Percentiles rank a stretch among this genome's conserved stretches.
phyloP scores from a whole-genome alignment of 2,797 vertebrate genomes.

The Propithecus perrieri region DNA sequence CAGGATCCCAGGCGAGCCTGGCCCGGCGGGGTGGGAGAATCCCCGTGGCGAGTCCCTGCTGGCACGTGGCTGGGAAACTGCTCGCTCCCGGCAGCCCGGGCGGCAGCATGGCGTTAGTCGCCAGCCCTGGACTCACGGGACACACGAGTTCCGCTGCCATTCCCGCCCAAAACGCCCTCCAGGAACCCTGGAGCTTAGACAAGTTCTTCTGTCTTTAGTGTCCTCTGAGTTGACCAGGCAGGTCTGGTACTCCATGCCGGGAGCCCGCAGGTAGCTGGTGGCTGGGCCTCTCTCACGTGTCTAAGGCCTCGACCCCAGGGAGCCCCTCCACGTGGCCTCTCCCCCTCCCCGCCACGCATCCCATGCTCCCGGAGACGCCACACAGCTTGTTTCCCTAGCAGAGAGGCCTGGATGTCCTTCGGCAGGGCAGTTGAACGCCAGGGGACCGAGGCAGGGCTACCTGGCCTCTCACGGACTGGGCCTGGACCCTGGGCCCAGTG shows the following conservation, averaged over 20 bases:
- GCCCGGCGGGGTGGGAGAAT: accelerated
- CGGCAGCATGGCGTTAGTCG: accelerated
- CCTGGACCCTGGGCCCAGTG: background rate
- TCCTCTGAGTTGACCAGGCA: background rate
- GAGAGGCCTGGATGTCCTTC: background rate
- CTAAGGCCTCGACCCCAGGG: background rate
- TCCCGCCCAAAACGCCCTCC: background rate
- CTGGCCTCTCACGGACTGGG: background rate
- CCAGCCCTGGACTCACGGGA: background rate
- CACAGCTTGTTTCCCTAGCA: background rate
- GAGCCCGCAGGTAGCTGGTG: background rate
- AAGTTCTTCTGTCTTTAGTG: too few species aligned
- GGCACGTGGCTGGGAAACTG: accelerated
- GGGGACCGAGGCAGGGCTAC: accelerated
- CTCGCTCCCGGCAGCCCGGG: background rate
- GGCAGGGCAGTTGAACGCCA: background rate
- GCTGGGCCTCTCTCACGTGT: accelerated
- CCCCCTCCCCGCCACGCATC: background rate
- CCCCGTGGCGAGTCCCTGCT: accelerated
- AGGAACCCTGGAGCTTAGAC: accelerated
- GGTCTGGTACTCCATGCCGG: accelerated
- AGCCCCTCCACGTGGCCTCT: background rate
- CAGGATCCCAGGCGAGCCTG: background rate
- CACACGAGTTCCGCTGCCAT: background rate
- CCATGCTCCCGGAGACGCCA: background rate